Percentiles rank a stretch among this genome's conserved stretches.
Evolutionary conservation across 1,140 invertebrate species (phyloP).

Genomic region (Scaptomyza montana): DNA sequence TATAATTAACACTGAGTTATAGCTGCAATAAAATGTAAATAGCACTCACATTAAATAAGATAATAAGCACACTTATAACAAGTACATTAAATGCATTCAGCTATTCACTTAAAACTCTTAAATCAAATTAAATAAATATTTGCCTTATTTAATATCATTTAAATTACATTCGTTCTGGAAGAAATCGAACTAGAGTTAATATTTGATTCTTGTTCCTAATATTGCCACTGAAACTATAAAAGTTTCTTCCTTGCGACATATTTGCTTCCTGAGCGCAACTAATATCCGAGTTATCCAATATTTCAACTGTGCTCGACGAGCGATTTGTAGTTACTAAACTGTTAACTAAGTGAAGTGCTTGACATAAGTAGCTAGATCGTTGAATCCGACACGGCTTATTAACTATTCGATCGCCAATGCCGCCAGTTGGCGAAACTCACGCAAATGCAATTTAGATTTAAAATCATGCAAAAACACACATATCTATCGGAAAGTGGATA

Average conservation of each 20-base stretch:
- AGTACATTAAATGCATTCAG: not conserved
- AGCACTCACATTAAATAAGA: too few relatives aligned
- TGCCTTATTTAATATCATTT: not conserved
- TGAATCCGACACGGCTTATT: conserved; percentile 32
- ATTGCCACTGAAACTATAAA: not conserved
- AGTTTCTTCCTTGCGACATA: not conserved
- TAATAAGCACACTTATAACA: not conserved
- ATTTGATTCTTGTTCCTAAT: not conserved
- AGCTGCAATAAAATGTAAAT: too few relatives aligned
- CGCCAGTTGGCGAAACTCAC: conserved; percentile 21
- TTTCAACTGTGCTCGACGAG: conserved; percentile 18
- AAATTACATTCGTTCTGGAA: conserved; percentile 1
- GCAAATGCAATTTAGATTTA: conserved; percentile 31
- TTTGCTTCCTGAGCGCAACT: not conserved
- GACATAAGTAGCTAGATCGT: conserved; percentile 33
- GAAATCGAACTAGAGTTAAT: not conserved
- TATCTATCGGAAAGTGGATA: conserved; percentile 7
- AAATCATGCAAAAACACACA: conserved; percentile 27
- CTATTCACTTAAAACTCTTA: not conserved
- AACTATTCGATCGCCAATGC: conserved; percentile 27
- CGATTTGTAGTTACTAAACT: conserved; percentile 29
- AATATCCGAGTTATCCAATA: not conserved
- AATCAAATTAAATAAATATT: not conserved
- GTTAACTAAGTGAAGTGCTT: conserved; percentile 3
- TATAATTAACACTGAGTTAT: too few relatives aligned